Conservation (phyloP, 2,888 invertebrate species). For the Lithophane ornitopus region DNA sequence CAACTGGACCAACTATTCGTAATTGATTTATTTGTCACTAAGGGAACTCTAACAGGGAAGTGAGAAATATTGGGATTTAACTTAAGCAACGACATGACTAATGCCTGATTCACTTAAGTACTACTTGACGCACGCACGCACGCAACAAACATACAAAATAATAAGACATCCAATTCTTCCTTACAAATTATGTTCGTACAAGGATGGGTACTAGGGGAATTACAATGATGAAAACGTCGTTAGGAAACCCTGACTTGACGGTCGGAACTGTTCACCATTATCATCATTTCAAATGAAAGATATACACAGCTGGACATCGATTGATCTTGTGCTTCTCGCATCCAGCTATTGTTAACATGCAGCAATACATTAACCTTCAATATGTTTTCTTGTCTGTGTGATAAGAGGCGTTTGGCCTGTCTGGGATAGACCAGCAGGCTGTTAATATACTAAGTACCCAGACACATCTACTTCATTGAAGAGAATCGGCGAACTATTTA, state of each 20-base stretch:
- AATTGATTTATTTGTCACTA: background rate
- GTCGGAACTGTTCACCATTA: background rate
- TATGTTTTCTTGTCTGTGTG: background rate
- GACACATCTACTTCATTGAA: background rate
- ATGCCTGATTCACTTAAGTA: slow-evolving; percentile 19
- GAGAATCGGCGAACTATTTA: background rate
- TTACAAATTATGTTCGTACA: background rate
- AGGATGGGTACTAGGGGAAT: slow-evolving; percentile 13
- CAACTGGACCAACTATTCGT: no score
- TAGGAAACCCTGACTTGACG: background rate
- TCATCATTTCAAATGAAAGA: no score
- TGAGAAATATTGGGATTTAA: background rate
- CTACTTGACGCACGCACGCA: slow-evolving; percentile 7
- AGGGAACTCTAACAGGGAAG: slow-evolving; percentile 7
- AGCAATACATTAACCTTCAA: background rate
- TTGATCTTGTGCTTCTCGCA: background rate
- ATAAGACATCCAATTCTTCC: background rate
- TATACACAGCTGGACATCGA: background rate
- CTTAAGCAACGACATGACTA: background rate
- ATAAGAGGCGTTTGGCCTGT: background rate
- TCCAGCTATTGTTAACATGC: background rate
- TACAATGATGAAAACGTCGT: background rate
- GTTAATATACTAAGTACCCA: background rate
- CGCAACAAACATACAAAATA: background rate
- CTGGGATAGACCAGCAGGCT: background rate